Conservation (phyloP, 2,113 vertebrate species). For the Cnemophilus loriae region DNA sequence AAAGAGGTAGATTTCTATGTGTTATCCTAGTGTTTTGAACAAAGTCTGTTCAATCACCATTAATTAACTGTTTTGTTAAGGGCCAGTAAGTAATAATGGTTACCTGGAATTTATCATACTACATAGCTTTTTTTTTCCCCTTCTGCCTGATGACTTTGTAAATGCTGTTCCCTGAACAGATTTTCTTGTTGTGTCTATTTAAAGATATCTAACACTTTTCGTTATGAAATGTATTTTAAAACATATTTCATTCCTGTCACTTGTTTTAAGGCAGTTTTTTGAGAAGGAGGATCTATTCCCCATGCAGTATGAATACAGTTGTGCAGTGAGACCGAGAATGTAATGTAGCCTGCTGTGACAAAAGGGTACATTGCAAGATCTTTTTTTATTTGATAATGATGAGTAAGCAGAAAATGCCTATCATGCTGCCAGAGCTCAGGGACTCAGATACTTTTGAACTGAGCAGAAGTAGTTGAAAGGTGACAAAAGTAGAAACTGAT, state of each 20-base stretch:
- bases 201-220: not conserved
- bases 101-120: not conserved
- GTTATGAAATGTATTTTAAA: not conserved
- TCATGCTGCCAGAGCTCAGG: not conserved
- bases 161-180: not conserved
- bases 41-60: not conserved
- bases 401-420: not conserved
- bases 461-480: not conserved
- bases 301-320: not conserved
- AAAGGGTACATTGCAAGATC: not conserved
- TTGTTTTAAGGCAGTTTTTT: not conserved
- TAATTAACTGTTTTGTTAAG: not conserved
- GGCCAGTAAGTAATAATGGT: not conserved
- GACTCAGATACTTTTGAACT: not conserved
- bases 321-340: not conserved
- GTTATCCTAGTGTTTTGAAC: not conserved
- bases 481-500: not conserved
- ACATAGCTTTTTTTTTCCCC: rapidly evolving
- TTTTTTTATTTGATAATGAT: not conserved
- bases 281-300: not conserved
- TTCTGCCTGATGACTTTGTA: not conserved
- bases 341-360: not conserved
- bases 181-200: not conserved
- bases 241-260: not conserved
- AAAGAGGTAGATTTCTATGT: conserved; percentile 21